Evolutionary conservation across 1,140 invertebrate species (phyloP).

Genomic region (Heliothis subflexa): DNA sequence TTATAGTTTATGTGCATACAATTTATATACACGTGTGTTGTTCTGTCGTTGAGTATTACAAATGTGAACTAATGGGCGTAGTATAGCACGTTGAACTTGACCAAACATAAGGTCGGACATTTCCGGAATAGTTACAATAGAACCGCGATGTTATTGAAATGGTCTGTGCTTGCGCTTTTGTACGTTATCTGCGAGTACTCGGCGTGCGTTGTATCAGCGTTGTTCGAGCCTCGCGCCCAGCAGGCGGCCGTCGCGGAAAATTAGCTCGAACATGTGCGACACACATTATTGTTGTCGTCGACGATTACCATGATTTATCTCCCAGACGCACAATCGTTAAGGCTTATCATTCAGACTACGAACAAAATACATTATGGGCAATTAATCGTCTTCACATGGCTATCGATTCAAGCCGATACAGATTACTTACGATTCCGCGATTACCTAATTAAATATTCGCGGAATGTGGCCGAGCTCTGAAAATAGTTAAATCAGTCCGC

Average conservation of each 20-base stretch:
- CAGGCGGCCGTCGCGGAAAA: constrained; percentile 62
- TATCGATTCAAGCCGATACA: constrained; percentile 33
- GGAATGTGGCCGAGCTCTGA: constrained; percentile 18
- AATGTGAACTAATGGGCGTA: constrained; percentile 1
- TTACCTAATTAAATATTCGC: constrained; percentile 20
- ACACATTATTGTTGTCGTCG: constrained; percentile 68
- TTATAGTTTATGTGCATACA: neutral
- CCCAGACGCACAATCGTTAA: constrained; percentile 59
- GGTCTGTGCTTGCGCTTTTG: constrained; percentile 53
- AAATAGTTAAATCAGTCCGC: constrained; percentile 12
- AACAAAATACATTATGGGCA: constrained; percentile 26
- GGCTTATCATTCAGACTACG: constrained; percentile 49
- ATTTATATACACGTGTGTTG: neutral
- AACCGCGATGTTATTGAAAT: constrained; percentile 53
- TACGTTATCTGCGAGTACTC: constrained; percentile 60
- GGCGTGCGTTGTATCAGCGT: constrained; percentile 39
- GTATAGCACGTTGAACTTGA: constrained; percentile 34
- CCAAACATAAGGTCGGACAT: constrained; percentile 53
- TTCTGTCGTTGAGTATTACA: neutral
- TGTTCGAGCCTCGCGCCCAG: constrained; percentile 60
- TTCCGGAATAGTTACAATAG: constrained; percentile 72
- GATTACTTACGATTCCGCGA: constrained; percentile 25
- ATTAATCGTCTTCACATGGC: constrained; percentile 33
- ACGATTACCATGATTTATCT: constrained; percentile 71
- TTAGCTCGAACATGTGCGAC: constrained; percentile 74